Percentiles rank a stretch among this genome's conserved stretches.
Conservation (phyloP, 2,888 invertebrate species). For the Stenchaetothrips biformis region DNA sequence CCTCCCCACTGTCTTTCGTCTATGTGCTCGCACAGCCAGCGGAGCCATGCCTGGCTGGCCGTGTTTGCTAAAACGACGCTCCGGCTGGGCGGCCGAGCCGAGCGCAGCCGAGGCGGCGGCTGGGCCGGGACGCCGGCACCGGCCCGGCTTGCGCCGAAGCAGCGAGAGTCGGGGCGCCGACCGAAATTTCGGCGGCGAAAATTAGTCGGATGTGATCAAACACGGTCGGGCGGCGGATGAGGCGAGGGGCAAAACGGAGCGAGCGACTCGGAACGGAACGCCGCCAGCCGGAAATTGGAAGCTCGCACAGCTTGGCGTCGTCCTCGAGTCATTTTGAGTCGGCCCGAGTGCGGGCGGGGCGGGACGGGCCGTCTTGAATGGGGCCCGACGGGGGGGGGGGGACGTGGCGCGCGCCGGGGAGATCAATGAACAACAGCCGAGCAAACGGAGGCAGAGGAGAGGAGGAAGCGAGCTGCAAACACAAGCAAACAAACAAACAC, state of each 20-base stretch:
- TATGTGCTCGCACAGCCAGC: background rate
- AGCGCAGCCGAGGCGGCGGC: background rate
- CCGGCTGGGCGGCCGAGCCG: background rate
- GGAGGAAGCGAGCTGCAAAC: conserved; percentile 21
- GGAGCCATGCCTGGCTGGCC: background rate
- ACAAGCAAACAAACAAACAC: conserved; percentile 19
- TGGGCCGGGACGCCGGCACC: background rate
- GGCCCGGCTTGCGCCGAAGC: background rate
- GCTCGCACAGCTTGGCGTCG: no score
- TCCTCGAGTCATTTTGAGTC: no score
- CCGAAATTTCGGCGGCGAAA: background rate
- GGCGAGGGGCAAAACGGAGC: background rate
- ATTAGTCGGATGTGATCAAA: conserved; percentile 1
- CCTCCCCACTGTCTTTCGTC: conserved; percentile 16
- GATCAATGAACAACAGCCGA: conserved; percentile 21
- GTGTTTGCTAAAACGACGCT: conserved; percentile 12
- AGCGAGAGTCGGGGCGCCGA: background rate
- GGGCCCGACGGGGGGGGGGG: background rate
- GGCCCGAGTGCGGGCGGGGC: background rate
- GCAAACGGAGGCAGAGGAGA: background rate
- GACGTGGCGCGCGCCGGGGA: background rate
- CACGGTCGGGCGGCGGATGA: background rate
- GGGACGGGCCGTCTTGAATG: background rate
- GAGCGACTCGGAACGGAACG: background rate
- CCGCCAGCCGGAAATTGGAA: no score